A percentile compares a stretch with the other conserved stretches of the same genome.
Evolutionary conservation across 1,140 invertebrate genomes (phyloP).

Genomic region (Atta texana): DNA sequence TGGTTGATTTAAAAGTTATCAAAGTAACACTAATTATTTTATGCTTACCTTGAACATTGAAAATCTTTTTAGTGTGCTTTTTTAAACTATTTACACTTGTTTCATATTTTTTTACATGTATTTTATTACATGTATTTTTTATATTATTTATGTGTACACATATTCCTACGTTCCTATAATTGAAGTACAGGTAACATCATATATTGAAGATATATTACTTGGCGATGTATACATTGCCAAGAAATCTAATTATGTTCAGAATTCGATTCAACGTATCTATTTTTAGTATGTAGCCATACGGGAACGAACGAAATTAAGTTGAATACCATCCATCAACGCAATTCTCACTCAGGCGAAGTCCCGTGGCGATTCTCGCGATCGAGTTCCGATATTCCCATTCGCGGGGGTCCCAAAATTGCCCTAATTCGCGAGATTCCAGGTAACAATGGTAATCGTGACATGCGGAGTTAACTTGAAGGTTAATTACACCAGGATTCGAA

Average conservation of each 20-base stretch:
- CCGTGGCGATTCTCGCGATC: slow-evolving; percentile 38
- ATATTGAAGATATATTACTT: neutral
- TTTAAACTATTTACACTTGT: neutral
- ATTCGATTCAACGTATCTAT: slow-evolving; percentile 3
- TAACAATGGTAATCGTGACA: slow-evolving; percentile 49
- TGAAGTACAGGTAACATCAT: neutral
- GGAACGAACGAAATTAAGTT: slow-evolving; percentile 51
- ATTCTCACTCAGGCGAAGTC: slow-evolving; percentile 20
- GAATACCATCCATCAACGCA: slow-evolving; percentile 19
- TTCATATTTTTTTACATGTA: neutral
- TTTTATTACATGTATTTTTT: neutral
- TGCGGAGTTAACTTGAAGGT: slow-evolving; percentile 57
- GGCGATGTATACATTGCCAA: neutral
- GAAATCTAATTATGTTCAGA: slow-evolving; percentile 1
- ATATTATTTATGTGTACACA: neutral
- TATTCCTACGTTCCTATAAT: neutral
- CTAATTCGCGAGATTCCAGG: slow-evolving; percentile 48
- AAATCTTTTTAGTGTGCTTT: too few relatives aligned
- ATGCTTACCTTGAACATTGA: too few relatives aligned
- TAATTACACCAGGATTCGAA: slow-evolving; percentile 66
- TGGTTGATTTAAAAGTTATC: too few relatives aligned
- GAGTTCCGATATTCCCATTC: slow-evolving; percentile 11
- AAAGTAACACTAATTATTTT: too few relatives aligned
- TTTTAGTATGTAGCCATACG: slow-evolving; percentile 11
- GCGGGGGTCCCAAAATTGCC: neutral